Evolutionary conservation across 92 coral and sea anemone genomes (phyloP), one percentile per base, ranked within the genome.

Genomic region (Siderastrea siderea): DNA sequence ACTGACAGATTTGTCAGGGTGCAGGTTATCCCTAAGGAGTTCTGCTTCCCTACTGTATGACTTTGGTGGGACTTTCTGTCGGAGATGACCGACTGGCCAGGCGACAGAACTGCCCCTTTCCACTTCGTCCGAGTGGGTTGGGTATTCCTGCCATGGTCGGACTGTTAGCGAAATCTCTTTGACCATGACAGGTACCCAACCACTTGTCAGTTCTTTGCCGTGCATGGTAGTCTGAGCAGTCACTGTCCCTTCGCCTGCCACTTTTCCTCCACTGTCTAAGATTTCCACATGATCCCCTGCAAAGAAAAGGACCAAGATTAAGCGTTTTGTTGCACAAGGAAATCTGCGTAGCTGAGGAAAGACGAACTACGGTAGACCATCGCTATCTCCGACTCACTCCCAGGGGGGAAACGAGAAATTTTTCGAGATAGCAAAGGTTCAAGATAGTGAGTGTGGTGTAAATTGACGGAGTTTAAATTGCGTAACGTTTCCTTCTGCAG

Each of bases 1-100:
- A 73, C 68, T 19, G 4, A 66, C 47, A 57, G 67, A 46, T 64
- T 58, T 68, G 38, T 44, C 75, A 55, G 47, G 17, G 26, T 59
- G 19, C 75, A 81, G 12, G 43, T 76, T 48, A 50, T 76, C 70
- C 59, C 67, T n/a, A n/a, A n/a, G 71, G 84, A 78, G 67, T 57
- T 74, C 7, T 8, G 61, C 9, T 68, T 69, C 12, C 52, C 82
- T 68, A 55, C 60, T 1, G 9, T 55, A n/a, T n/a, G n/a, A n/a
- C 12, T 55, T 7, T 55, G 9, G 60, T 7, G 9, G 60, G 12
- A 55, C 60, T 55, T 55, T 55, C 12, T 13, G 60, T 55, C 60
- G 7, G 60, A 55, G 60, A 7, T 13, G 12, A 55, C 9, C 12
- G 7, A 7, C 9, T 13, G 67, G 67, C 67, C 67, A 61, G 19